phyloP scores from a whole-genome alignment of 2,797 vertebrate genomes.

The Silurus aristotelis region DNA sequence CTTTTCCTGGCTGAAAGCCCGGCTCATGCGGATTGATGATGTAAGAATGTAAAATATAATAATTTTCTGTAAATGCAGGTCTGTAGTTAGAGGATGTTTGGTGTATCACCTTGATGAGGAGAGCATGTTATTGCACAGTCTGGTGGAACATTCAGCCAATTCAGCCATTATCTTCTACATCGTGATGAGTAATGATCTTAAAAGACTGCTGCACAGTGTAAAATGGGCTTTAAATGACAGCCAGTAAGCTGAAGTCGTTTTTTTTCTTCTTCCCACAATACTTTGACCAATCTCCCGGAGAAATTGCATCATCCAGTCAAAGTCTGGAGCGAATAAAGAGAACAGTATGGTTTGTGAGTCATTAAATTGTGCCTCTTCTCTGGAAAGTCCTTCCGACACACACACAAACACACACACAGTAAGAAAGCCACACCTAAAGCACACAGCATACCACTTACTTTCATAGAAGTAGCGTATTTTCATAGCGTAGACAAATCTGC shows the following conservation, averaged over 20 bases:
- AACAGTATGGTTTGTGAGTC: conserved; percentile 8
- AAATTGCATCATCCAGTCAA: conserved; percentile 37
- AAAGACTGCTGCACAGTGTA: neutral
- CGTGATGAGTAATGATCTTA: neutral
- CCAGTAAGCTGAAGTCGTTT: neutral
- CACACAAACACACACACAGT: conserved; percentile 11
- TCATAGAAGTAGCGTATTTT: no score
- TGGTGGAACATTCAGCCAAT: neutral
- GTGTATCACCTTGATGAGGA: neutral
- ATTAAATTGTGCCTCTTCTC: conserved; percentile 3
- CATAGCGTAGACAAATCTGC: conserved; percentile 25
- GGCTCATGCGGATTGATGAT: neutral
- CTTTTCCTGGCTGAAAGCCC: neutral
- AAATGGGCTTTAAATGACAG: neutral
- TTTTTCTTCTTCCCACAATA: neutral
- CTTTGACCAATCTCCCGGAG: neutral
- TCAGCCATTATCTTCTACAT: neutral
- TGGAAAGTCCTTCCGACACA: conserved; percentile 10
- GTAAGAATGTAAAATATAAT: neutral
- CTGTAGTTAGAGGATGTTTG: neutral
- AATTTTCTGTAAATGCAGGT: neutral
- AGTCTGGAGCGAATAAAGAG: conserved; percentile 11
- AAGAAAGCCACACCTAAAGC: conserved; percentile 38
- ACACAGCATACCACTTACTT: conserved; percentile 41
- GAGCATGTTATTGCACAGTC: conserved; percentile 7